Percentiles rank a stretch among this genome's conserved stretches.
Conservation (phyloP, 2,797 vertebrate genomes). For the Acipenser ruthenus region DNA sequence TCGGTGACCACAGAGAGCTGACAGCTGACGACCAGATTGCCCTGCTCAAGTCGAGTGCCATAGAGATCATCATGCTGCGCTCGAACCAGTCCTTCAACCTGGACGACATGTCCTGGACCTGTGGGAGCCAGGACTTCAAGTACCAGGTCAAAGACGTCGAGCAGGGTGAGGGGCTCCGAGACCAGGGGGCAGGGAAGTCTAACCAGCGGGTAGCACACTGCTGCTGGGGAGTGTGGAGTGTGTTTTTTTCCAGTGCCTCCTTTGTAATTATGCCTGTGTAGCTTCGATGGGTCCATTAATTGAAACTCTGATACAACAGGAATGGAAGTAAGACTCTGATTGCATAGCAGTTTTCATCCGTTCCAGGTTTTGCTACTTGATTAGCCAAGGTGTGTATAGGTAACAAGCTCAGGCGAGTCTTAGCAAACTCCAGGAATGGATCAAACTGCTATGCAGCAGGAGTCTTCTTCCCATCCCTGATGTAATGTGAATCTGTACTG, state of each 20-base stretch:
- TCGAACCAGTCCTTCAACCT: conserved; percentile 91
- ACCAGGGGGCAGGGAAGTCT: neutral
- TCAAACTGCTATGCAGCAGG: too few species aligned
- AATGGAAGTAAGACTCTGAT: neutral
- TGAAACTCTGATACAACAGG: neutral
- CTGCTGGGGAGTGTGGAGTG: too few species aligned
- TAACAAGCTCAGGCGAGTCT: too few species aligned
- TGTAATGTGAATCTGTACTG: conserved; percentile 1
- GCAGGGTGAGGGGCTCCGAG: conserved; percentile 64
- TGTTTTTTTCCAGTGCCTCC: too few species aligned
- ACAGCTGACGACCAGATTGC: conserved; percentile 91
- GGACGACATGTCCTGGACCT: conserved; percentile 94
- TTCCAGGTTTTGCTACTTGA: neutral
- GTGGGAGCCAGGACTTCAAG: conserved; percentile 80
- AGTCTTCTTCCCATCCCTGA: too few species aligned
- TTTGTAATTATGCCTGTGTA: neutral
- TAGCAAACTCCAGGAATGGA: too few species aligned
- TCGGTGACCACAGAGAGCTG: conserved; percentile 64
- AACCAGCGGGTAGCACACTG: too few species aligned
- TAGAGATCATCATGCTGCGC: conserved; percentile 95
- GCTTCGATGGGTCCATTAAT: neutral
- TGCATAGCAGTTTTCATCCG: neutral
- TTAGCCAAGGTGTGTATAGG: too few species aligned
- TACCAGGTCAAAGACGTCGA: conserved; percentile 80
- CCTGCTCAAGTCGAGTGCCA: conserved; percentile 89